Conservation (phyloP, 1,140 invertebrate genomes). For the Cylas formicarius region DNA sequence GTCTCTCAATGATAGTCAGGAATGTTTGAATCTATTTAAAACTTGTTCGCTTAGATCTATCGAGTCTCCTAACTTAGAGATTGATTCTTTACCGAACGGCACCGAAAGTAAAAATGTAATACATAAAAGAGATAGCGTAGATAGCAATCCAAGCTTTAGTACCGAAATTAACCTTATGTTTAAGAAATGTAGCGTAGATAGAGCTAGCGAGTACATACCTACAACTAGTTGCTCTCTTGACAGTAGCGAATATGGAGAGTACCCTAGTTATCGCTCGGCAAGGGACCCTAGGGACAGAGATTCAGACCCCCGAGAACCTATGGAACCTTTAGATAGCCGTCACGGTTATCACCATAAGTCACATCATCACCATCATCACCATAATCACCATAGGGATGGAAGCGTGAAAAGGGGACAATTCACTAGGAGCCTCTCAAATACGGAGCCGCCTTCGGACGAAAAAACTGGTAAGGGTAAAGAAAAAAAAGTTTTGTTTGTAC, state of each 20-base stretch:
- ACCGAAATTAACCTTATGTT: too few species aligned
- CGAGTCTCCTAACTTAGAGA: too few species aligned
- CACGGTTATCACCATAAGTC: conserved; percentile 25
- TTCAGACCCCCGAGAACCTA: conserved; percentile 23
- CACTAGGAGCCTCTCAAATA: conserved; percentile 72
- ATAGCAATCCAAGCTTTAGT: too few species aligned
- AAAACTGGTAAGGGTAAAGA: conserved; percentile 59
- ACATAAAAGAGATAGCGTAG: too few species aligned
- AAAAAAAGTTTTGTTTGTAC: too few species aligned
- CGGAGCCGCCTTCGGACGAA: conserved; percentile 72
- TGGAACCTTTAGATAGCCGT: conserved; percentile 22
- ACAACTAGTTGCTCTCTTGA: conserved; percentile 12
- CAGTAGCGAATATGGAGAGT: conserved; percentile 38
- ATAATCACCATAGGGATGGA: conserved; percentile 37
- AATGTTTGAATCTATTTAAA: too few species aligned
- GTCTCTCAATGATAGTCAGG: too few species aligned
- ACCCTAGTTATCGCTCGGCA: conserved; percentile 23
- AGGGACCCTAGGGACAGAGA: conserved; percentile 26
- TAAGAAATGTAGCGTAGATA: conserved; percentile 17
- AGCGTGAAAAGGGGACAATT: conserved; percentile 61
- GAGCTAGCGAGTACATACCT: conserved; percentile 1
- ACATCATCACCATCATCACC: conserved; percentile 35
- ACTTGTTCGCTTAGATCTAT: too few species aligned
- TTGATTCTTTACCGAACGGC: too few species aligned
- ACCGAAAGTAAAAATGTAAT: too few species aligned